Evolutionary conservation across 2,113 vertebrate genomes (phyloP).

Genomic region (Phalacrocorax pelagicus): DNA sequence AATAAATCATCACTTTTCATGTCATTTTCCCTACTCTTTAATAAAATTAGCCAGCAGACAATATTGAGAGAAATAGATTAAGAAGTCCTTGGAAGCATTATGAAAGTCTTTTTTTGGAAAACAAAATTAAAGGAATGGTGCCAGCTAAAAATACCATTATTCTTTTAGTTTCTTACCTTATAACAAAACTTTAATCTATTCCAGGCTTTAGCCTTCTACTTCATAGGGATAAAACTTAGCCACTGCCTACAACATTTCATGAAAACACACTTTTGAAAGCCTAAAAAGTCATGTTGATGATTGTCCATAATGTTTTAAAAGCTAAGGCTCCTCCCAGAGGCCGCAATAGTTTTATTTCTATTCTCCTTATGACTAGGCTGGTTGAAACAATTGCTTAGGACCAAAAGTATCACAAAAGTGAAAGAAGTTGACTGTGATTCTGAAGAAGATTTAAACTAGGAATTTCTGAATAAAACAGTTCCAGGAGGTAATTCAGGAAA

Average conservation of each 20-base stretch:
- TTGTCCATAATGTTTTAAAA: neutral
- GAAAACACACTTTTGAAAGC: neutral
- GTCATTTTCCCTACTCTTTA: neutral
- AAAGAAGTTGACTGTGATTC: neutral
- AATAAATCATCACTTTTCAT: neutral
- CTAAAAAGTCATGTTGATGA: neutral
- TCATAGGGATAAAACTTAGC: neutral
- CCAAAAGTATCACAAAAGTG: neutral
- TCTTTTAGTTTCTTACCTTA: neutral
- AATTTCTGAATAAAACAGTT: neutral
- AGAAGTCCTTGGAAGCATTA: neutral
- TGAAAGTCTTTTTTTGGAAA: neutral
- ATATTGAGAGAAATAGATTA: neutral
- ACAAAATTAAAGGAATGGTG: neutral
- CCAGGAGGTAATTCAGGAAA: neutral
- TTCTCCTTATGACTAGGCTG: neutral
- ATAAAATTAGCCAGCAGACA: neutral
- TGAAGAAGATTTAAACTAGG: neutral
- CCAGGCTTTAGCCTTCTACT: neutral
- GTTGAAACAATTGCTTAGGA: neutral
- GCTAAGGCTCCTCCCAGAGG: neutral
- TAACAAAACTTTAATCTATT: neutral
- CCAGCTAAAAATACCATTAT: neutral
- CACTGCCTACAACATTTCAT: neutral
- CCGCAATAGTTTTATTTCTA: neutral